phyloP scores from a whole-genome alignment of 2,113 vertebrate genomes.

The Sinocyclocheilus anshuiensis region DNA sequence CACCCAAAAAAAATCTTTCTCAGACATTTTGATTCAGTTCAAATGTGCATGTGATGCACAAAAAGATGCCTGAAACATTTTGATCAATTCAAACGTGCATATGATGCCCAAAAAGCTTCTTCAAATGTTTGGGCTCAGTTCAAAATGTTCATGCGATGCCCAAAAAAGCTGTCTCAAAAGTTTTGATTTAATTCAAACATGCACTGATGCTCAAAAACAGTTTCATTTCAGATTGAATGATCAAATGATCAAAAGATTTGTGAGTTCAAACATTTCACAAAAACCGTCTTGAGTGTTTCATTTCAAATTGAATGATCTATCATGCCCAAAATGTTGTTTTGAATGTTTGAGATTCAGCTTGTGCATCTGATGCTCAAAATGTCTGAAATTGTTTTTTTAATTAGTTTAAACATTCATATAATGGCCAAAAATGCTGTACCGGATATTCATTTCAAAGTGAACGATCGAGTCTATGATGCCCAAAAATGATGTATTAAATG shows the following conservation, averaged over 20 bases:
- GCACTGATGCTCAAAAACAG: neutral
- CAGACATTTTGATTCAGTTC: no score
- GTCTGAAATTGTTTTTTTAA: neutral
- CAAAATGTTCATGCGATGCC: neutral
- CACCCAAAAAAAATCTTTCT: no score
- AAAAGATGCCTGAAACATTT: neutral
- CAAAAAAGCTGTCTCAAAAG: neutral
- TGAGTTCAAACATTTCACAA: neutral
- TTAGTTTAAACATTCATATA: neutral
- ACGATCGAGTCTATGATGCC: neutral
- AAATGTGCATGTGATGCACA: no score
- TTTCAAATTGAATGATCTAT: neutral
- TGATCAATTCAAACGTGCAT: neutral
- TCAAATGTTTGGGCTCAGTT: neutral
- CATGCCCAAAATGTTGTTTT: neutral
- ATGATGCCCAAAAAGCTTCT: neutral
- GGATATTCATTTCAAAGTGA: neutral
- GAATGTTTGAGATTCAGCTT: neutral
- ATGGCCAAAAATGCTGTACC: neutral
- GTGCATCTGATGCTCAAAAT: neutral
- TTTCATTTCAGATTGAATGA: neutral
- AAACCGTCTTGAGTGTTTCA: neutral
- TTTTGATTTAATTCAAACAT: neutral
- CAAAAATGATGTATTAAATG: neutral
- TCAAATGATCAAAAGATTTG: neutral